Evolutionary conservation across 2,113 vertebrate genomes (phyloP).

Genomic region (Nematolebias whitei): DNA sequence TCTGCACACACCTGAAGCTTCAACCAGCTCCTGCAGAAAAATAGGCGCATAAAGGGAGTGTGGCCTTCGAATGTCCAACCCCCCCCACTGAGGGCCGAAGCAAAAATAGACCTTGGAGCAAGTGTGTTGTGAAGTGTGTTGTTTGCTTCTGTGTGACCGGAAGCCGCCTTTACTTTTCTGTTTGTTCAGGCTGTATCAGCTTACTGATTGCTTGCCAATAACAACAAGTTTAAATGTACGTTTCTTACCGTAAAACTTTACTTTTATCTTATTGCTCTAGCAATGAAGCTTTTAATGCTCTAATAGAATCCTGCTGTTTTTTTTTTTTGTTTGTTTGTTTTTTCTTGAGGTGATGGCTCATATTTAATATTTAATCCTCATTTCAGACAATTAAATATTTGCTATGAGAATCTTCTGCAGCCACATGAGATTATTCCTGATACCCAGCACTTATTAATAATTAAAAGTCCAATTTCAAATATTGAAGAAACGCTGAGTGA

Average conservation of each 20-base stretch:
- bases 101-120: conserved; percentile 35
- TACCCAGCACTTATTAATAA: conserved; percentile 36
- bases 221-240: not conserved
- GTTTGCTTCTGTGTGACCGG: not conserved
- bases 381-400: conserved; percentile 25
- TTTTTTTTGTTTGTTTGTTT: no score
- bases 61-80: conserved; percentile 1
- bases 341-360: conserved; percentile 28
- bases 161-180: not conserved
- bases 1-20: not conserved
- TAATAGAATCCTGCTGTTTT: conserved; percentile 1
- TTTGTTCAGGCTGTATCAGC: not conserved
- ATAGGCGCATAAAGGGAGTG: not conserved
- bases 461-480: conserved; percentile 20
- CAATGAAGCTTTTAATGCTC: conserved; percentile 3
- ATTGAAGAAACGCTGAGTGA: no score
- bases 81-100: conserved; percentile 12
- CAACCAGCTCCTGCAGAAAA: not conserved
- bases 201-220: not conserved
- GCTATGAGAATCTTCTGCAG: conserved; percentile 16
- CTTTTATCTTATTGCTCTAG: conserved; percentile 16
- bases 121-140: conserved; percentile 8
- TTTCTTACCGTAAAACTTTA: not conserved
- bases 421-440: conserved; percentile 22
- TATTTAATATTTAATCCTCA: conserved; percentile 55